Evolutionary conservation across 2,888 invertebrate genomes (phyloP).

Genomic region (Agrenia bidenticulata): DNA sequence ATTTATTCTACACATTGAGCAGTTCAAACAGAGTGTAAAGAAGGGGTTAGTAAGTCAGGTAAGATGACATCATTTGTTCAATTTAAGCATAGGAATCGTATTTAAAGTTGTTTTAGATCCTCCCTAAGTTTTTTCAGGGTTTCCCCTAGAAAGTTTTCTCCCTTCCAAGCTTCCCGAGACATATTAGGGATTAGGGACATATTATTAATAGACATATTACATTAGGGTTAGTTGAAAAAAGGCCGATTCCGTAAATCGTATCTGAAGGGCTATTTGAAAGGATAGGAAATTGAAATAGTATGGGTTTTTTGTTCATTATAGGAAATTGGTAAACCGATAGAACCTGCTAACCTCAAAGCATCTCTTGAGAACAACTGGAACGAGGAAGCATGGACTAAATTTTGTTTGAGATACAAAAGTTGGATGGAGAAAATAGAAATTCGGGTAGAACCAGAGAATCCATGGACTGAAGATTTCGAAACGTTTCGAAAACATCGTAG

Average conservation of each 20-base stretch:
- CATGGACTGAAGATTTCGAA: slow-evolving; percentile 35
- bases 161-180: slow-evolving; percentile 36
- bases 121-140: slow-evolving; percentile 36
- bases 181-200: too few relatives aligned
- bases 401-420: slow-evolving; percentile 30
- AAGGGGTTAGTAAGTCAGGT: slow-evolving; percentile 61
- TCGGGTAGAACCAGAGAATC: slow-evolving; percentile 30
- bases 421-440: slow-evolving; percentile 35
- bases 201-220: too few relatives aligned
- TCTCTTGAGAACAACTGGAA: slow-evolving; percentile 26
- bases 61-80: not conserved
- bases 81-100: too few relatives aligned
- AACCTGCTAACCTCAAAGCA: slow-evolving; percentile 7
- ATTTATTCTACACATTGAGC: slow-evolving; percentile 66
- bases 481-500: slow-evolving; percentile 11
- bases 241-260: slow-evolving; percentile 42
- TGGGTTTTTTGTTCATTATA: slow-evolving; percentile 14
- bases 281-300: too few relatives aligned
- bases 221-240: slow-evolving; percentile 32
- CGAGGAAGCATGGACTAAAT: slow-evolving; percentile 32
- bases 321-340: slow-evolving; percentile 42
- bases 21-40: slow-evolving; percentile 64
- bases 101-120: slow-evolving; percentile 21
- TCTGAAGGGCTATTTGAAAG: slow-evolving; percentile 45
- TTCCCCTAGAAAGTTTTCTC: slow-evolving; percentile 41